Conservation (phyloP, 1,140 invertebrate species). For the Argopecten irradians region DNA sequence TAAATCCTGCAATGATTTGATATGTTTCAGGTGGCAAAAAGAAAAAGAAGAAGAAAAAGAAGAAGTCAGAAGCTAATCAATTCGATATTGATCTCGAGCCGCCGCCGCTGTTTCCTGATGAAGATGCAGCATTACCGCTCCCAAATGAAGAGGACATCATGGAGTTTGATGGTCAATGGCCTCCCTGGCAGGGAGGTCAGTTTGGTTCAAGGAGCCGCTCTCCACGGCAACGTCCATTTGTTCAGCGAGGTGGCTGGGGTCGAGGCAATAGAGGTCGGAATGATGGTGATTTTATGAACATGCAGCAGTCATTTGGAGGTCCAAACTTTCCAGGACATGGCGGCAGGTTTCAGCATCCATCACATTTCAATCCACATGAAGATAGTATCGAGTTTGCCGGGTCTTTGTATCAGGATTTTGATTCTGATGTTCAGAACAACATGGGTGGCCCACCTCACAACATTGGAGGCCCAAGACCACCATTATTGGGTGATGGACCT, state of each 20-base stretch:
- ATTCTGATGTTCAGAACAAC: background rate
- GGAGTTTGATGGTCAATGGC: background rate
- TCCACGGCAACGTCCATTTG: background rate
- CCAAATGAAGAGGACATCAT: background rate
- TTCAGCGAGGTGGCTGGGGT: background rate
- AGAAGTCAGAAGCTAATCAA: background rate
- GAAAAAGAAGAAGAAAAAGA: constrained; percentile 10
- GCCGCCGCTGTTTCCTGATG: background rate
- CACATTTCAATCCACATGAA: background rate
- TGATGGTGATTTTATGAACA: background rate
- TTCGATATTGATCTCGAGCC: background rate
- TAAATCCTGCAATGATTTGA: background rate
- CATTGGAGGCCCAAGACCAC: background rate
- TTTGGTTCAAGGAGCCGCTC: background rate
- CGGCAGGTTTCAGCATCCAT: background rate
- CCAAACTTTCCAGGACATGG: background rate
- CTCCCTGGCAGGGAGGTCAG: background rate
- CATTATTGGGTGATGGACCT: background rate
- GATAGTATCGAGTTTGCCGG: background rate
- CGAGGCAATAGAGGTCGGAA: background rate
- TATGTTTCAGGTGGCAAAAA: background rate
- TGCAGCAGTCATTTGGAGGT: background rate
- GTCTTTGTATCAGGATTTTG: background rate
- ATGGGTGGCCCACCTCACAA: background rate
- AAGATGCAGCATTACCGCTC: background rate